Evolutionary conservation across 37 sponge, comb jelly and placozoan genomes (phyloP).

Genomic region (Cladorhizidae sp.): DNA sequence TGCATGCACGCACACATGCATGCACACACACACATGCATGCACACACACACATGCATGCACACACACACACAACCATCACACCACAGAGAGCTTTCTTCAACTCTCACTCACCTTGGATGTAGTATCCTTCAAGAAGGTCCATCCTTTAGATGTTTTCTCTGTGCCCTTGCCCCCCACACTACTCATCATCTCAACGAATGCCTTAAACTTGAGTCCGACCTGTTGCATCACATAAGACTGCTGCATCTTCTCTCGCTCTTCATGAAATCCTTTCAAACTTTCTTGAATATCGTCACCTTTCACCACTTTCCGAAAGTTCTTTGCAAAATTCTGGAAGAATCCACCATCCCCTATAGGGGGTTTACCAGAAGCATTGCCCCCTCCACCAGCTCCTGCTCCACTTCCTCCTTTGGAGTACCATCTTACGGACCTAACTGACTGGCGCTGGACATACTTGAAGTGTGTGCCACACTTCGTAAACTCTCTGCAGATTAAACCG

Average conservation of each 20-base stretch:
- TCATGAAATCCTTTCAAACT: constrained; percentile 68
- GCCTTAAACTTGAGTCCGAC: constrained; percentile 14
- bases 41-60: too few species aligned
- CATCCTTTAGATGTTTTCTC: constrained; percentile 18
- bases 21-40: too few species aligned
- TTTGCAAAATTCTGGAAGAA: constrained; percentile 61
- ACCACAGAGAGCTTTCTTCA: too few species aligned
- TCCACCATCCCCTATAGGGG: constrained; percentile 26
- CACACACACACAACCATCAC: too few species aligned
- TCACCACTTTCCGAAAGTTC: constrained; percentile 56
- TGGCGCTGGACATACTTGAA: too few species aligned
- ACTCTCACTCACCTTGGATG: constrained; percentile 20
- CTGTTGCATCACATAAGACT: constrained; percentile 43
- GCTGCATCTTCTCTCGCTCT: constrained; percentile 51
- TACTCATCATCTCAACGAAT: not conserved
- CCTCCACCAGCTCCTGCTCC: constrained; percentile 8
- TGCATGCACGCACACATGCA: too few species aligned
- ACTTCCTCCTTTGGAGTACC: not conserved
- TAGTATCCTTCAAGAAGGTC: not conserved
- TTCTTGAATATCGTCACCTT: constrained; percentile 66
- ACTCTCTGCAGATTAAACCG: too few species aligned
- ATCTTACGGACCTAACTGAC: not conserved
- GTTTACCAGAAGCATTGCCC: not conserved
- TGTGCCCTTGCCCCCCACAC: not conserved
- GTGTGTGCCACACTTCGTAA: too few species aligned